Evolutionary conservation across 1,140 invertebrate species (phyloP), one percentile per base, ranked within the genome.

Genomic region (Drosophila pectinifera): DNA sequence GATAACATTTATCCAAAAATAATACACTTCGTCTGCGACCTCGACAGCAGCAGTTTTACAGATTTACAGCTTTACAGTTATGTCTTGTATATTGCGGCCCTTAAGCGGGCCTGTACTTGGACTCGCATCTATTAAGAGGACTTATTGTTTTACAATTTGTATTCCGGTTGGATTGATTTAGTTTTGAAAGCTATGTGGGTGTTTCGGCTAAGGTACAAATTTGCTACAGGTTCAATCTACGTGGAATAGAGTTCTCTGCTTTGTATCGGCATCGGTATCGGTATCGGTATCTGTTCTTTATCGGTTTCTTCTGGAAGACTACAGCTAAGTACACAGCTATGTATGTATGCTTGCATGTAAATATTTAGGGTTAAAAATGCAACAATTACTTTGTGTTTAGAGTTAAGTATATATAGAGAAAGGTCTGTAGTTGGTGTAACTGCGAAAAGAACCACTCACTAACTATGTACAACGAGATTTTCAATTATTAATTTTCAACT

Each of bases 151-250:
- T 48, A 64, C 56, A 48, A 34, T 56, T 55, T 59, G 31, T 57
- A 20, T 57, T 53, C 54, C 26, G 20, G 63, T 55, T 70, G 16
- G 36, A 41, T 57, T 78, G 43, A 22, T 61, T 57, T 46, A 24
- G 36, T 63, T 63, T 74, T 75, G 70, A 86, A 88, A 86, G 83
- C 82, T 86, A 49, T 54, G 51, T 64, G 73, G 78, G 68, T 86
- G 54, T 81, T 86, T 86, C 69, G 74, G 82, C 83, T 86, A 86
- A 86, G 82, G 82, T 86, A 86, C 83, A 86, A 78, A 88, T 86
- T 86, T 82, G 55, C 83, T 86, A 86, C 83, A 82, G 83, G 80
- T 86, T 73, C 59, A 62, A 62, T 84, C 84, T 67, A 62, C 68
- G 59, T 73, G 49, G 34, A 72, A 70, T 67, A 70, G 51, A 57